Evolutionary conservation across 2,113 vertebrate genomes (phyloP), one percentile per base, ranked within the genome.

Genomic region (Microtus montanus): DNA sequence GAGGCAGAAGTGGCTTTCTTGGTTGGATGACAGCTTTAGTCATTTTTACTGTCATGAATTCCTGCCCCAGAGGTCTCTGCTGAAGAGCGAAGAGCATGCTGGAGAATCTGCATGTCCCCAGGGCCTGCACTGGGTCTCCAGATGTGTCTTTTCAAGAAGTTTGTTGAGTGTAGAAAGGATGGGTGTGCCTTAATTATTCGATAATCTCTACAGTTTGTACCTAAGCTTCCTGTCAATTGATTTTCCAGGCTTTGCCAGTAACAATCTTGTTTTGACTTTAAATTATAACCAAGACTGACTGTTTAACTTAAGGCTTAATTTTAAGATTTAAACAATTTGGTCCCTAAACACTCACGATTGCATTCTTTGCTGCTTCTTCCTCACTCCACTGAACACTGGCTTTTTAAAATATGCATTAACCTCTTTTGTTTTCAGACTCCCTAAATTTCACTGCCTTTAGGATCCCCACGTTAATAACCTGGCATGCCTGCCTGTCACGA

Each of bases 71-170:
- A 87, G 33, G n/a, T 97, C 68, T 0, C 0, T 52, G 68, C 49
- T 78, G 73, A 91, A 96, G 44, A 96, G 38, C 73, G 61, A 88
- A 95, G 47, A 97, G 7, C 78, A 93, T 78, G 90, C 94, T 54
- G 95, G 97, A 85, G 92, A 97, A 95, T 20, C 64, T 92, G 38
- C 91, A 82, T 77, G 30, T 93, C 85, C 95, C 85, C 80, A 92
- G 77, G 91, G 71, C 95, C 68, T 87, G 91, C 82, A 22, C 63
- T 84, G 84, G 78, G 95, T 97, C 77, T 97, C 87, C 97, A 97
- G 92, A 96, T 93, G 93, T 14, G 19, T 96, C 95, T 97, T 93
- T 93, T 98, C 58, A 96, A 68, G 77, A 95, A 19, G 35, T 68
- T 79, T 97, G 96, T 88, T 12, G 2, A 78, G 92, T 94, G 77